phyloP scores from a whole-genome alignment of 2,113 vertebrate genomes.

The Phalacrocorax aristotelis region DNA sequence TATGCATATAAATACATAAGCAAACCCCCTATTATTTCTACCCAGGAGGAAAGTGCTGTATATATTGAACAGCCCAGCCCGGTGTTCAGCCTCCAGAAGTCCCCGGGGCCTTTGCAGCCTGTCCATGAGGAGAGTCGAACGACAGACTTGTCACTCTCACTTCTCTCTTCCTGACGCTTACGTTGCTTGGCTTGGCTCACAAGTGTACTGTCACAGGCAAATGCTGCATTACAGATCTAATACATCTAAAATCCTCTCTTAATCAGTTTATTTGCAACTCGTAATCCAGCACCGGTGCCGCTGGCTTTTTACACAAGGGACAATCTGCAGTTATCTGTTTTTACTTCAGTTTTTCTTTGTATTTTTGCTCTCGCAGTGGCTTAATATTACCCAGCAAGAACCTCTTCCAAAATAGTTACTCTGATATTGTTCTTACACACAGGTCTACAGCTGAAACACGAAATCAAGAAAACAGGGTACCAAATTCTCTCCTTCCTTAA shows the following conservation, averaged over 20 bases:
- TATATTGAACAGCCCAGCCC: accelerated
- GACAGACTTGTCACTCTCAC: background rate
- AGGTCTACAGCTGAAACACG: background rate
- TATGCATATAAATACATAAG: background rate
- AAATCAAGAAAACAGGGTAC: background rate
- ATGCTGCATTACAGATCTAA: background rate
- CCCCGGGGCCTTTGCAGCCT: background rate
- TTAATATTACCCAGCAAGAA: background rate
- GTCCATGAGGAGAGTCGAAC: background rate
- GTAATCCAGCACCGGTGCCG: background rate
- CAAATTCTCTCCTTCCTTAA: background rate
- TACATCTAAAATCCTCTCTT: background rate
- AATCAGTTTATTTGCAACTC: background rate
- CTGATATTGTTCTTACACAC: background rate
- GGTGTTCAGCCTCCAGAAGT: accelerated
- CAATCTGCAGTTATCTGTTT: background rate
- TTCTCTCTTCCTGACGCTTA: background rate
- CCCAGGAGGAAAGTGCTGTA: background rate
- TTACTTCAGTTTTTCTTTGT: background rate
- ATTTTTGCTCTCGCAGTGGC: background rate
- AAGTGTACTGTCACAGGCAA: background rate
- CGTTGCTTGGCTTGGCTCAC: background rate
- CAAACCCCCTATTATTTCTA: background rate
- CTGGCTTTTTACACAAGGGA: background rate
- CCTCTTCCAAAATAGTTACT: background rate